These are phyloP conservation scores for Acrocephalus scirpaceus DNA, from an alignment of 2,797 vertebrate genomes.

Conservation along the genomic window DNA sequence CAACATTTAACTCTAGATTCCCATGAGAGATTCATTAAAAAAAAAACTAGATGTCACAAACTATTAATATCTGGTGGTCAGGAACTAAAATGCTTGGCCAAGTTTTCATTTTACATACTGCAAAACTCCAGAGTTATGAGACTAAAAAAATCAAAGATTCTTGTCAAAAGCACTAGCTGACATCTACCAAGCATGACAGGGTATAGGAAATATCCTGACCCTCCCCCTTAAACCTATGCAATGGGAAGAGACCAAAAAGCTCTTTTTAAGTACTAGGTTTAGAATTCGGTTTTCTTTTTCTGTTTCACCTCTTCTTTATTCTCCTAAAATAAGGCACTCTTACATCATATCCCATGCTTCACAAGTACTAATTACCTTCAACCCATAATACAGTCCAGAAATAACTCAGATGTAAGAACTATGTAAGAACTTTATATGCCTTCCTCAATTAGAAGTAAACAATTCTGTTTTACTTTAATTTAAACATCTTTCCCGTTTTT, in stretches of 20 bases:
- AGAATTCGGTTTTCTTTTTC: background rate
- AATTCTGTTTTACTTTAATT: background rate
- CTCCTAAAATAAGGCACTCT: background rate
- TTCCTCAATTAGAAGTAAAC: background rate
- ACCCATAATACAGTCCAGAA: background rate
- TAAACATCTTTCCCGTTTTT: background rate
- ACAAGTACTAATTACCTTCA: background rate
- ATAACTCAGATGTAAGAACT: background rate
- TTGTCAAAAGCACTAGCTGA: background rate
- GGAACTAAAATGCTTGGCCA: background rate
- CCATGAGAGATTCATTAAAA: background rate
- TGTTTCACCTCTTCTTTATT: background rate
- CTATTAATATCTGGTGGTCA: background rate
- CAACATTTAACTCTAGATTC: background rate
- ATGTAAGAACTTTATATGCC: background rate
- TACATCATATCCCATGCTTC: background rate
- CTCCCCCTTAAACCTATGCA: background rate
- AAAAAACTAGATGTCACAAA: background rate
- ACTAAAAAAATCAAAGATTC: background rate
- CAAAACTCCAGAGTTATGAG: background rate
- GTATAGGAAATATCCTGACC: background rate
- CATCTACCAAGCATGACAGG: background rate
- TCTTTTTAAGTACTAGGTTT: background rate
- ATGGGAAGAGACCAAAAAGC: background rate
- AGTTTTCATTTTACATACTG: background rate